Conservation (phyloP, 2,797 vertebrate genomes). For the Paratrypauchen microcephalus region DNA sequence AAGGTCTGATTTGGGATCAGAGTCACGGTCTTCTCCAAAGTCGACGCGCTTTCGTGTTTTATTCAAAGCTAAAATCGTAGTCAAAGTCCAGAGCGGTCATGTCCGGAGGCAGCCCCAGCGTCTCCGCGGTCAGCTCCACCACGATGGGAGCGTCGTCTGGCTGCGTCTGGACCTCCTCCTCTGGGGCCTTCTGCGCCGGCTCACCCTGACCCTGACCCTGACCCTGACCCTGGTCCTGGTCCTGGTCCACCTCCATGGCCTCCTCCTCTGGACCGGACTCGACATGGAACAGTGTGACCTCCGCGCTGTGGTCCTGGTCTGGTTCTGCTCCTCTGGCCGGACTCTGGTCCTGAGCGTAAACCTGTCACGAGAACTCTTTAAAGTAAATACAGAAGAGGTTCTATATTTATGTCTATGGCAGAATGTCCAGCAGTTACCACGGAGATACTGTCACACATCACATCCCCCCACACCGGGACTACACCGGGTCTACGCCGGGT, state of each 20-base stretch:
- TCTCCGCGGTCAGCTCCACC: conserved; percentile 48
- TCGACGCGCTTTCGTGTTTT: neutral
- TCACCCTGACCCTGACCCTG: neutral
- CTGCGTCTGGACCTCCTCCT: conserved; percentile 9
- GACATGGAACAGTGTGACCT: neutral
- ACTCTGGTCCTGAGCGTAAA: neutral
- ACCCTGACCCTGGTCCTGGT: neutral
- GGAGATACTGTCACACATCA: no score
- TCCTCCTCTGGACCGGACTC: neutral
- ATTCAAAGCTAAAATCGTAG: conserved; percentile 68
- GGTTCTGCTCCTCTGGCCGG: conserved; percentile 10
- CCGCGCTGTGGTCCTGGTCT: neutral
- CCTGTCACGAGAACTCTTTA: no score
- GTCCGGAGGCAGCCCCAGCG: conserved; percentile 57
- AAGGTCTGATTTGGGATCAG: neutral
- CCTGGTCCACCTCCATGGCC: neutral
- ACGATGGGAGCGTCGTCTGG: neutral
- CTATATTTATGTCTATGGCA: no score
- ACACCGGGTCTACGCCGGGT: no score
- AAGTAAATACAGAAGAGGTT: no score
- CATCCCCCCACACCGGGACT: no score
- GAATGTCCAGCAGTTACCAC: no score
- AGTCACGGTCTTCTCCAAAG: no score
- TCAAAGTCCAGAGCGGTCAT: conserved; percentile 64
- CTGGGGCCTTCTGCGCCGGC: neutral